These are phyloP conservation scores for Nomada lathburiana DNA, from an alignment of 2,888 invertebrate genomes.

Conservation along the genomic window DNA sequence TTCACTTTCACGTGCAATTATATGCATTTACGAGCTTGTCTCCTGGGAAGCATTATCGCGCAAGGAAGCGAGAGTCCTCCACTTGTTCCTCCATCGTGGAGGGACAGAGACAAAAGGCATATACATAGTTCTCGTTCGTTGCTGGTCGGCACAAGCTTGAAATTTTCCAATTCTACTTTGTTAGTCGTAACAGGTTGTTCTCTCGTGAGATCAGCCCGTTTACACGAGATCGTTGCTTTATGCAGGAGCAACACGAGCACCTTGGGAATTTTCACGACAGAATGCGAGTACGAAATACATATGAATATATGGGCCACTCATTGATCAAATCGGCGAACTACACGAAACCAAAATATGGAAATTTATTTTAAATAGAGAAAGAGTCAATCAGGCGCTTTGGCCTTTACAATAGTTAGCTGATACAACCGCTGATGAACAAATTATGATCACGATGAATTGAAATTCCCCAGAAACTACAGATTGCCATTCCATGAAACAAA, in stretches of 20 bases:
- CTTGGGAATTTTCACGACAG: constrained; percentile 35
- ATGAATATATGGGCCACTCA: background rate
- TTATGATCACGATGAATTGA: constrained; percentile 9
- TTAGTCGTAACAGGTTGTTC: constrained; percentile 56
- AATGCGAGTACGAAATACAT: constrained; percentile 3
- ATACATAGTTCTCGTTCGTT: background rate
- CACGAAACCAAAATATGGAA: no score
- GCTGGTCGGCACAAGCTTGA: constrained; percentile 20
- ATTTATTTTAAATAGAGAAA: no score
- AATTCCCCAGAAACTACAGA: constrained; percentile 24
- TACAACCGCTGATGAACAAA: background rate
- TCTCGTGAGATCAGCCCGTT: constrained; percentile 53
- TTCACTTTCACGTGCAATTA: constrained; percentile 71
- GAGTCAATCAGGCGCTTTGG: no score
- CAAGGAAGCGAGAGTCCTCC: constrained; percentile 20
- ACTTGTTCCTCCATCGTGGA: background rate
- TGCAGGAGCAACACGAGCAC: constrained; percentile 33
- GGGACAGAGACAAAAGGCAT: constrained; percentile 5
- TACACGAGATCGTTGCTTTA: constrained; percentile 52
- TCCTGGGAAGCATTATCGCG: constrained; percentile 62
- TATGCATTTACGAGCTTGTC: constrained; percentile 66
- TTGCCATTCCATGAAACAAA: constrained; percentile 26
- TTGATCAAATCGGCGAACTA: no score
- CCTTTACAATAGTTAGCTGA: no score
- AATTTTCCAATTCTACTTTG: constrained; percentile 59